Evolutionary conservation across 2,888 invertebrate genomes (phyloP).

Genomic region (Heliconius ismenius): DNA sequence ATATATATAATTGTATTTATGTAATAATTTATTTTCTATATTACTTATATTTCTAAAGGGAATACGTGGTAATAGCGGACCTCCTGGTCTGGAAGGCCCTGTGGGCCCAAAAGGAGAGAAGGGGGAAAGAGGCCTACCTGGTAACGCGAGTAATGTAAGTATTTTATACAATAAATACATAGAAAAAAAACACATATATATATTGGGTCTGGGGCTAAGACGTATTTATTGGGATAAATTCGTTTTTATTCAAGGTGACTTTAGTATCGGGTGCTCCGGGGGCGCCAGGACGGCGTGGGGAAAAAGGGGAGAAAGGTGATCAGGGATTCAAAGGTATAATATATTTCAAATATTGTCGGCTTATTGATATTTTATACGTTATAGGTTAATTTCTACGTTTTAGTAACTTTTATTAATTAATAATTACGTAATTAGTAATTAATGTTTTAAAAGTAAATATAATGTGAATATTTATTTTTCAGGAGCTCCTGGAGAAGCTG

Average conservation of each 20-base stretch:
- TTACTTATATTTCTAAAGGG: constrained; percentile 55
- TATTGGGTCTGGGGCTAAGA: too few relatives aligned
- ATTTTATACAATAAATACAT: not conserved
- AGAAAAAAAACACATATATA: too few relatives aligned
- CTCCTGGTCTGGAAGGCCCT: constrained; percentile 51
- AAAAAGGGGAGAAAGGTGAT: constrained; percentile 65
- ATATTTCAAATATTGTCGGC: not conserved
- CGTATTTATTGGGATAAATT: not conserved
- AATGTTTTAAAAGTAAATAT: too few relatives aligned
- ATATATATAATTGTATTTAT: not conserved
- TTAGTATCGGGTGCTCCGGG: constrained; percentile 53
- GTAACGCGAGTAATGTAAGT: constrained; percentile 59
- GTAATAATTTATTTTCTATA: not conserved
- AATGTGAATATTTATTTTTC: constrained; percentile 13
- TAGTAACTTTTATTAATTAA: too few relatives aligned
- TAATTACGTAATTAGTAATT: too few relatives aligned
- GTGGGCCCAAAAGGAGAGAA: constrained; percentile 60
- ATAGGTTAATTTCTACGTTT: too few relatives aligned
- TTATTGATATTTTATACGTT: too few relatives aligned
- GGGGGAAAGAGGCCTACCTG: constrained; percentile 77
- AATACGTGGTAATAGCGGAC: constrained; percentile 59
- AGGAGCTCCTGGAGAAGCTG: constrained; percentile 64
- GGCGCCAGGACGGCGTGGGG: constrained; percentile 55
- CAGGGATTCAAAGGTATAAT: constrained; percentile 61
- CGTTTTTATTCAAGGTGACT: constrained; percentile 50